A percentile compares a stretch with the other conserved stretches of the same genome.
Evolutionary conservation across 2,113 vertebrate species (phyloP).

Genomic region (Macrotus californicus): DNA sequence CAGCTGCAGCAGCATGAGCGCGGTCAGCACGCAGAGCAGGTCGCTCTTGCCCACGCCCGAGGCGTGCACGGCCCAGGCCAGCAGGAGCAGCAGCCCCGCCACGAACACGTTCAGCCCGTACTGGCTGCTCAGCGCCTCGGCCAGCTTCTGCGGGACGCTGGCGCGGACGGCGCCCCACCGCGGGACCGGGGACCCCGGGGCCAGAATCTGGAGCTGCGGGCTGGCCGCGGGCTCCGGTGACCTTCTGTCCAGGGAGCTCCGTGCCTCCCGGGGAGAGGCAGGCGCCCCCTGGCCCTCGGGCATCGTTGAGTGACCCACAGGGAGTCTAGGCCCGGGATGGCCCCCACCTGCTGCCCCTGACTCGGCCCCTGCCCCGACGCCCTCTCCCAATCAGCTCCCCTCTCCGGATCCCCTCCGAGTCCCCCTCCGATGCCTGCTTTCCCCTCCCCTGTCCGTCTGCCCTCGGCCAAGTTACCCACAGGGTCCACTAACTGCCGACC

Average conservation of each 20-base stretch:
- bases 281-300: neutral
- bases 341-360: neutral
- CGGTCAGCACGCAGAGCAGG: slow-evolving; percentile 87
- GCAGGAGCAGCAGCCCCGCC: slow-evolving; percentile 90
- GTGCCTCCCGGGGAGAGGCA: neutral
- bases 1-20: slow-evolving; percentile 93
- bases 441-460: neutral
- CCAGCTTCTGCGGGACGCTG: slow-evolving; percentile 89
- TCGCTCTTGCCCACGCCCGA: slow-evolving; percentile 84
- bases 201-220: neutral
- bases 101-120: slow-evolving; percentile 93
- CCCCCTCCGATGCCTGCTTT: neutral
- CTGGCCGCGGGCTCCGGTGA: neutral
- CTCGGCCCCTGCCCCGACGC: neutral
- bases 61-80: slow-evolving; percentile 88
- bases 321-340: neutral
- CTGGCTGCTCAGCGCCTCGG: slow-evolving; percentile 93
- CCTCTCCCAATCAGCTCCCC: neutral
- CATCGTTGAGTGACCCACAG: neutral
- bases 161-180: slow-evolving; percentile 53
- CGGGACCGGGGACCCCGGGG: neutral
- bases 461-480: neutral
- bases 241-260: neutral
- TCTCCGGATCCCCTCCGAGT: neutral
- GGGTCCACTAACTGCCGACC: neutral